These are phyloP conservation scores for Clarias batrachus DNA, from an alignment of 2,113 vertebrate genomes.

Conservation along the genomic window DNA sequence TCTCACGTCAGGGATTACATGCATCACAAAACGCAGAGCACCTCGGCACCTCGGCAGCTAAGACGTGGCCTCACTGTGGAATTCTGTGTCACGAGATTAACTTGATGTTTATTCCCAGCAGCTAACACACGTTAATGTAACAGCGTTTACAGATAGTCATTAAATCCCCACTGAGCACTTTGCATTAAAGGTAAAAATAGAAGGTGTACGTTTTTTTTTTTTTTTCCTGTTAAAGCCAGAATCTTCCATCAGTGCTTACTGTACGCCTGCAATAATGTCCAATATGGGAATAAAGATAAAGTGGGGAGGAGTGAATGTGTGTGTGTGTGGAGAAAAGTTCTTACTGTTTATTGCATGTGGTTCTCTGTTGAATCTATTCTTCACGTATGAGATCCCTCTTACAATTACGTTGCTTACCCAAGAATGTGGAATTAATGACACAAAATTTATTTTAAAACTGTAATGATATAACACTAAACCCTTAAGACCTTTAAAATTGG, in stretches of 20 bases:
- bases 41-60: slow-evolving; percentile 34
- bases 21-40: slow-evolving; percentile 38
- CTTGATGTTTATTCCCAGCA: slow-evolving; percentile 39
- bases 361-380: background rate
- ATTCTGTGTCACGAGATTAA: slow-evolving; percentile 45
- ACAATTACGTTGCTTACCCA: slow-evolving; percentile 16
- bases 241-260: background rate
- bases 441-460: slow-evolving; percentile 10
- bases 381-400: background rate
- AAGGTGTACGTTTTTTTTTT: background rate
- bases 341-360: background rate
- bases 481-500: slow-evolving; percentile 3
- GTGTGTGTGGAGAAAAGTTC: background rate
- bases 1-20: slow-evolving; percentile 41
- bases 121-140: slow-evolving; percentile 19
- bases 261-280: background rate
- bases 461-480: slow-evolving; percentile 3
- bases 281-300: background rate
- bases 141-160: slow-evolving; percentile 21
- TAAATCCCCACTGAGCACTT: slow-evolving; percentile 29
- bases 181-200: slow-evolving; percentile 25
- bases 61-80: slow-evolving; percentile 16
- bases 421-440: background rate
- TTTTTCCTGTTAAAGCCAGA: background rate
- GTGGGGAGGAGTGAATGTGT: background rate